Base-by-base conservation (phyloP, 2,113 vertebrate genomes). In the Cyprinus carpio region DNA sequence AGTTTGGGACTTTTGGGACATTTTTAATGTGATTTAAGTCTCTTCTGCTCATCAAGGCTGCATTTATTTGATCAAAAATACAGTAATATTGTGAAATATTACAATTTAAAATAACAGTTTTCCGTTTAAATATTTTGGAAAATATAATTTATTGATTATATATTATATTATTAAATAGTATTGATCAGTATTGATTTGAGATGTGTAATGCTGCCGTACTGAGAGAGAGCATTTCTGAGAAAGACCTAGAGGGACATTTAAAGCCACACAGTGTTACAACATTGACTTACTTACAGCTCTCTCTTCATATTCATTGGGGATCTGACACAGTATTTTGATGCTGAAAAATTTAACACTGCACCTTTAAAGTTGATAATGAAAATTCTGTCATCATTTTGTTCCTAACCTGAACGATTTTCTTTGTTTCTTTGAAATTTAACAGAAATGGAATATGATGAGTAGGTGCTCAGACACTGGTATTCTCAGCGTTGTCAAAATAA, bases 121-220 rank as follows among this genome's bases (percentile, higher is more conserved):
- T 51, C 49, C 4, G 4, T 0, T 49, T 49, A 4, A 15, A 3
- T 49, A 13, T 49, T 49, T 15, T 13, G 5, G 1, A 49, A 49
- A 12, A 49, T 49, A 3, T 10, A 46, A 46, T 46, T 46, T 12
- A 46, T 43, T 43, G 7, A 9, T 46, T 5, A 34, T 34, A 34
- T 34, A 34, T 34, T 34, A 34, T 34, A 34, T 34, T 34, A 34
- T 34, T 34, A 34, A 34, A 34, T 34, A 34, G 75, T n/a, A 60
- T 62, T 37, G 77, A 79, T 79, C 34, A 27, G 77, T 43, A 43
- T 80, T 80, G 58, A 76, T 31, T 6, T 37, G 37, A 37, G 37
- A 37, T 2, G n/a, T 9, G 75, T n/a, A 74, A 74, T 49, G 74
- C 6, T 51, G 25, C 3, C 27, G 6, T 6, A 46, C 23, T 9